A percentile compares a stretch with the other conserved stretches of the same genome.
Evolutionary conservation across 30 jellyfish, hydroid and myxozoan species (phyloP).

Genomic region (Aurelia aurita): DNA sequence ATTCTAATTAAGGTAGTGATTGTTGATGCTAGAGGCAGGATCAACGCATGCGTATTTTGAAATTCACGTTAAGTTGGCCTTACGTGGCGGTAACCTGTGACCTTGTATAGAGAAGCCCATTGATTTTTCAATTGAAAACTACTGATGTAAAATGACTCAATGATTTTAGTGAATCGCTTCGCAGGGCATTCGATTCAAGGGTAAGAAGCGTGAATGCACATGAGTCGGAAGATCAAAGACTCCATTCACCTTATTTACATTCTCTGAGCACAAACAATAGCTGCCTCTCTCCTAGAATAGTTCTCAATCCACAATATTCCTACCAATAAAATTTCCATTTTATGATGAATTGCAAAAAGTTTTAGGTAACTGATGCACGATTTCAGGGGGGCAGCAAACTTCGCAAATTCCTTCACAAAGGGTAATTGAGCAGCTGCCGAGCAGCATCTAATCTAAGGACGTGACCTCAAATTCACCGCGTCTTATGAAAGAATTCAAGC

Average conservation of each 20-base stretch:
- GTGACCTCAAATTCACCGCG: constrained; percentile 67
- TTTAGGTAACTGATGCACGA: constrained; percentile 48
- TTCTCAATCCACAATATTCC: constrained; percentile 8
- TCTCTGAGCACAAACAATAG: constrained; percentile 55
- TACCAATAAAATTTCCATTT: constrained; percentile 5
- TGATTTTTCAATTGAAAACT: constrained; percentile 44
- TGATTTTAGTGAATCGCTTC: constrained; percentile 54
- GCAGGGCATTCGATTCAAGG: constrained; percentile 21
- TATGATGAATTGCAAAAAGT: constrained; percentile 2
- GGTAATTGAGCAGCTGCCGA: not conserved
- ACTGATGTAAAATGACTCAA: constrained; percentile 81
- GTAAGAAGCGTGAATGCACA: constrained; percentile 57
- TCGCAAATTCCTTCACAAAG: not conserved
- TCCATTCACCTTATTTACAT: constrained; percentile 34
- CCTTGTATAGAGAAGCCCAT: constrained; percentile 57
- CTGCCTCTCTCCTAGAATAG: constrained; percentile 25
- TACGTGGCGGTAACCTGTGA: constrained; percentile 85
- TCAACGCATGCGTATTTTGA: constrained; percentile 82
- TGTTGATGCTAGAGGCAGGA: constrained; percentile 67
- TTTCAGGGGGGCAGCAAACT: constrained; percentile 17
- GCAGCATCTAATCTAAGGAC: not conserved
- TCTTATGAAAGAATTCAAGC: constrained; percentile 16
- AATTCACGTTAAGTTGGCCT: constrained; percentile 71
- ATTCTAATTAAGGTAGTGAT: constrained; percentile 58
- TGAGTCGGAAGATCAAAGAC: constrained; percentile 53